Base-by-base conservation (phyloP, 2,113 vertebrate species). In the Lepisosteus oculatus region DNA sequence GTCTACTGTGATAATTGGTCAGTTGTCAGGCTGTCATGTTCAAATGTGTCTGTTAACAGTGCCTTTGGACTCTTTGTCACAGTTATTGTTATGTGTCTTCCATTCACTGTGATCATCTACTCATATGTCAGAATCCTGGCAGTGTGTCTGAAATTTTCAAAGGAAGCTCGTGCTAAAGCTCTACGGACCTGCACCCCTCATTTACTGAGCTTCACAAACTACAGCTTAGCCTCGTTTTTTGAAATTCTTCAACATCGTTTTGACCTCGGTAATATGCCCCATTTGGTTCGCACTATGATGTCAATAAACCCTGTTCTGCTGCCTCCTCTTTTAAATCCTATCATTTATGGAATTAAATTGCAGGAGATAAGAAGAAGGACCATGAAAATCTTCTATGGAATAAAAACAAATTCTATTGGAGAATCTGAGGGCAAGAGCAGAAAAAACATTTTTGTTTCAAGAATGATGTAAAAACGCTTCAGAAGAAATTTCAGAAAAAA, bases 111-210 rank as follows among this genome's bases (percentile, higher is more conserved):
- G 3, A 51, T 72, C 8, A 3, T 72, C 8, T 54, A 55, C n/a
- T 72, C 63, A 3, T 72, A 72, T 64, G 51, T 72, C n/a, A 65
- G 29, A 56, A 65, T 72, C 15, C 12, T 72, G 8, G 6, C 14
- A 7, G 47, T 72, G 3, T 65, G 47, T 8, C 43, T 43, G 8
- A 72, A 65, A 41, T 7, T 17, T 13, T 56, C 70, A 63, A 55
- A 41, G 41, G 61, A 65, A 3, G 54, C 54, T 3, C 17, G 47
- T 8, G 59, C 14, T 41, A 74, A 68, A 64, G 67, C 67, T 13
- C 41, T 74, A 5, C 15, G 15, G 14, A 67, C 70, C 11, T 65
- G 62, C 43, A 4, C 61, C 29, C 70, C 65, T 3, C 72, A 74
- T 61, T 61, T 69, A 61, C 43, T 68, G 8, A 64, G 56, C 9